A percentile compares a stretch with the other conserved stretches of the same genome.
Conservation (phyloP, 37 sponge, comb jelly and placozoan genomes). For the Chondrosia reniformis region DNA sequence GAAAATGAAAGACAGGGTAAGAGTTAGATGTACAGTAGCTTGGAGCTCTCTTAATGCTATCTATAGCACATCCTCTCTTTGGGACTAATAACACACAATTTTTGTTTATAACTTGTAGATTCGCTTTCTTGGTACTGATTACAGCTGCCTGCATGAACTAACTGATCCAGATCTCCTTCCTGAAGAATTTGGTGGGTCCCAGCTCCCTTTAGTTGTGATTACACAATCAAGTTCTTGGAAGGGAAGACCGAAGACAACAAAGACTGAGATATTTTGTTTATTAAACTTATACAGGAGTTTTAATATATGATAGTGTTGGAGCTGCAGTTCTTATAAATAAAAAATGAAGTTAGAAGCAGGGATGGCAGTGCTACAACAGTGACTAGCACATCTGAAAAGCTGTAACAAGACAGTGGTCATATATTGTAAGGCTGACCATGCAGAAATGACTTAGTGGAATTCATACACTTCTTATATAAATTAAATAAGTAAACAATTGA, state of each 20-base stretch:
- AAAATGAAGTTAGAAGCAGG: no score
- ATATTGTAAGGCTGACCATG: no score
- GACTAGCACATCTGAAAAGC: no score
- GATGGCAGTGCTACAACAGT: no score
- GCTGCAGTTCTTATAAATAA: no score
- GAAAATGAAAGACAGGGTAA: slow-evolving; percentile 49
- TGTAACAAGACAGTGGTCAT: no score
- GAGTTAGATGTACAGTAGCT: not conserved
- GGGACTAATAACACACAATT: not conserved
- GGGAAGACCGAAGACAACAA: not conserved
- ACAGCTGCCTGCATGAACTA: slow-evolving; percentile 15
- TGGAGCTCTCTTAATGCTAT: not conserved
- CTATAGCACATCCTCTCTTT: not conserved
- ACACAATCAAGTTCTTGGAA: not conserved
- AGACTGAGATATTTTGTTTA: not conserved
- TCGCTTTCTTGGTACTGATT: slow-evolving; percentile 38
- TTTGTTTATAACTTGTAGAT: slow-evolving; percentile 13
- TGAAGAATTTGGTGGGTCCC: slow-evolving; percentile 34
- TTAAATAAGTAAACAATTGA: no score
- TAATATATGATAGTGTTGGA: not conserved
- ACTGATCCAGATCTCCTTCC: slow-evolving; percentile 37
- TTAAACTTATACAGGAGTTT: not conserved
- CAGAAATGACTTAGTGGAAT: no score
- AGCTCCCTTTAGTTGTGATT: slow-evolving; percentile 13
- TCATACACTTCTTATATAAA: no score